Conservation (phyloP, 2,113 vertebrate species). For the Phylloscopus trochiloides region DNA sequence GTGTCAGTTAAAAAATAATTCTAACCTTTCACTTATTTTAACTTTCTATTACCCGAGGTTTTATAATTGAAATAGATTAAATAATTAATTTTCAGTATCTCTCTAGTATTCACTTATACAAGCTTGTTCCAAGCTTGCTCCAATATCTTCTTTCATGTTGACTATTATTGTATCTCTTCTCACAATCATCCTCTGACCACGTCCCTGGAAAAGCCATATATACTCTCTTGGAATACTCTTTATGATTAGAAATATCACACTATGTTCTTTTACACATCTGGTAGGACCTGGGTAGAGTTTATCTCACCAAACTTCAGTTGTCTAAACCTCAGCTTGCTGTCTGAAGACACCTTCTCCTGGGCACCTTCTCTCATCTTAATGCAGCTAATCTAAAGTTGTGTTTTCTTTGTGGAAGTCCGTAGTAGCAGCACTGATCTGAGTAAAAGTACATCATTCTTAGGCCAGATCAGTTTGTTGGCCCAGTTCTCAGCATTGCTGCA, state of each 20-base stretch:
- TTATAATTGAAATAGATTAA: neutral
- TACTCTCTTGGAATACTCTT: neutral
- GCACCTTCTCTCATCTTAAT: neutral
- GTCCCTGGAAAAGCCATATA: neutral
- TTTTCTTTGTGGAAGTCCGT: neutral
- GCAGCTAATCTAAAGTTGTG: neutral
- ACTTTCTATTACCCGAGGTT: neutral
- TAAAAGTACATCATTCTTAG: neutral
- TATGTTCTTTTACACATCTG: neutral
- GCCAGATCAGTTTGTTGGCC: neutral
- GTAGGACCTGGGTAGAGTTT: neutral
- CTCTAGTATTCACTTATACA: neutral
- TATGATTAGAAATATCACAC: neutral
- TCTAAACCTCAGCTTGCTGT: neutral
- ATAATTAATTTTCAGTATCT: neutral
- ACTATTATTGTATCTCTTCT: neutral
- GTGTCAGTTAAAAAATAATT: neutral
- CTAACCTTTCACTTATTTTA: neutral
- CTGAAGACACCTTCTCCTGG: neutral
- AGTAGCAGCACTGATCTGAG: neutral
- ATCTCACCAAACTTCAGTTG: neutral
- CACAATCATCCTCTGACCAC: neutral
- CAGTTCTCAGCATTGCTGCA: neutral
- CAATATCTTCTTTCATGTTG: neutral
- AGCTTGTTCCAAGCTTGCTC: neutral